phyloP scores from a whole-genome alignment of 2,888 invertebrate genomes.

The Harmothoe impar region DNA sequence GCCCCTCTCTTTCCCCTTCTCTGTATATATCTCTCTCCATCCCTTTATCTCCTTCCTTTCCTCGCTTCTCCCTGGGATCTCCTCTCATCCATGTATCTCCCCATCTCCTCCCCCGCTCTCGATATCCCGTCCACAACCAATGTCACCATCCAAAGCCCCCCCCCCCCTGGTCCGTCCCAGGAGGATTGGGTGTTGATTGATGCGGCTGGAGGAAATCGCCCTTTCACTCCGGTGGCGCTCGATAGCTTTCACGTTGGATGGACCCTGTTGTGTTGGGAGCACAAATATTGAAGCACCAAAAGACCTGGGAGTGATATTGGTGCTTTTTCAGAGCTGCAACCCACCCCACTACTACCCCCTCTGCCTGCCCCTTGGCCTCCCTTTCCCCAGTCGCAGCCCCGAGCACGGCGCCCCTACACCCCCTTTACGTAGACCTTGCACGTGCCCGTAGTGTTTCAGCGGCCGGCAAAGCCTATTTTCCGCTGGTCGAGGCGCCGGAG shows the following conservation, averaged over 20 bases:
- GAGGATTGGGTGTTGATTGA: conserved; percentile 42
- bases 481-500: conserved; percentile 17
- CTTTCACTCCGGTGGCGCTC: conserved; percentile 40
- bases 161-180: background rate
- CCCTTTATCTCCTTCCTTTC: too few species aligned
- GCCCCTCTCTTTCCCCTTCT: too few species aligned
- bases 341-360: background rate
- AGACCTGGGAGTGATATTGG: conserved; percentile 51
- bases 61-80: too few species aligned
- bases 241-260: conserved; percentile 53
- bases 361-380: background rate
- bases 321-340: background rate
- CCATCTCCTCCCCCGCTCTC: background rate
- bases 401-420: background rate
- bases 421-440: background rate
- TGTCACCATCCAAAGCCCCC: background rate
- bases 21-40: too few species aligned
- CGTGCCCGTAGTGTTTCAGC: conserved; percentile 32
- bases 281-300: conserved; percentile 54
- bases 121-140: background rate
- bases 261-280: conserved; percentile 51
- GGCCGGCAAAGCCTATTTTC: conserved; percentile 48
- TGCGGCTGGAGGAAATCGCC: conserved; percentile 47
- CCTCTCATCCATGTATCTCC: too few species aligned
- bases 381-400: background rate